phyloP scores from a whole-genome alignment of 2,797 vertebrate genomes.

The Danio albolineatus region DNA sequence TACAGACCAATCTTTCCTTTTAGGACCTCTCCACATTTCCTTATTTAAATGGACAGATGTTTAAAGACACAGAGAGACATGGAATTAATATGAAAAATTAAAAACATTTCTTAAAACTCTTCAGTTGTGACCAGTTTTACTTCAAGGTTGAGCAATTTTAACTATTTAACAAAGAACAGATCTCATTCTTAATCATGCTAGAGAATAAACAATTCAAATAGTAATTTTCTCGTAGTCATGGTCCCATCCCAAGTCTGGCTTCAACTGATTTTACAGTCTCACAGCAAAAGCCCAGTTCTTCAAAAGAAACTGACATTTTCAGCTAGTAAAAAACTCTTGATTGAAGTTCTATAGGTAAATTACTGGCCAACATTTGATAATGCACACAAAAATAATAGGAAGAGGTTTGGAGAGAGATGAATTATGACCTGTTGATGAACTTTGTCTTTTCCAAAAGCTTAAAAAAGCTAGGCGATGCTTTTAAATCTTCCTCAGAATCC shows the following conservation, averaged over 20 bases:
- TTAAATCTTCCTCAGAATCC: slow-evolving; percentile 19
- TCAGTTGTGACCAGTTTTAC: slow-evolving; percentile 4
- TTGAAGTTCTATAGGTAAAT: background rate
- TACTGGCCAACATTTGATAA: background rate
- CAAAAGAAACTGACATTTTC: slow-evolving; percentile 61
- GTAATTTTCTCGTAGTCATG: slow-evolving; percentile 31
- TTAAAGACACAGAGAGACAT: slow-evolving; percentile 54
- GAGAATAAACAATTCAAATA: background rate
- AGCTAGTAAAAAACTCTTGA: slow-evolving; percentile 1
- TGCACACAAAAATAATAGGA: background rate
- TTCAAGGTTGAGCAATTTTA: background rate
- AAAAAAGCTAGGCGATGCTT: background rate
- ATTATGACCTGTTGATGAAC: slow-evolving; percentile 18
- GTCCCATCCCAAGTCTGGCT: slow-evolving; percentile 31
- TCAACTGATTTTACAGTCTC: slow-evolving; percentile 61
- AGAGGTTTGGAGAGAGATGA: background rate
- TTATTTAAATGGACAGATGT: slow-evolving; percentile 62
- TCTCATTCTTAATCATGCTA: slow-evolving; percentile 19
- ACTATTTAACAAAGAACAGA: slow-evolving; percentile 4
- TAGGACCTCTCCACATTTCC: slow-evolving; percentile 60
- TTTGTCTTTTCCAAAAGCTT: slow-evolving; percentile 19
- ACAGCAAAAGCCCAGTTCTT: slow-evolving; percentile 50
- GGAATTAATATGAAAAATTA: slow-evolving; percentile 15
- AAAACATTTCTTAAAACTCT: slow-evolving; percentile 8
- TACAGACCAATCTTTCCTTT: slow-evolving; percentile 47